Evolutionary conservation across 2,113 vertebrate genomes (phyloP), one percentile per base, ranked within the genome.

Genomic region (Ptychochromis oligacanthus): DNA sequence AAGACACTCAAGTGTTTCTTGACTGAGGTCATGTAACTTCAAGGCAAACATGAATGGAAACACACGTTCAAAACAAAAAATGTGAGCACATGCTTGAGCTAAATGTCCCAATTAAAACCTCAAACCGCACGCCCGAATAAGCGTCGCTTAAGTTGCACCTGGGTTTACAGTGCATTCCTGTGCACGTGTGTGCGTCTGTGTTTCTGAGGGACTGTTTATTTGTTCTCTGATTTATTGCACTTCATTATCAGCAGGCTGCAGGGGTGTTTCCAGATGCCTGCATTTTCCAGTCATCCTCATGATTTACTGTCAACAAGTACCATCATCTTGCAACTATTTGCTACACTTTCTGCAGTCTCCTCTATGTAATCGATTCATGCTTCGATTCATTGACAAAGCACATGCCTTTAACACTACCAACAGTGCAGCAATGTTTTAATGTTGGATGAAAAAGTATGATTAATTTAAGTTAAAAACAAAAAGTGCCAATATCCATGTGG

Each of bases 261-360:
- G 90, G 87, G 89, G 62, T 88, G 85, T 89, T 93, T 93, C 87
- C 84, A 92, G 88, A 91, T 91, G 90, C 82, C 76, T 83, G 49
- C 75, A 77, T 90, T 87, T 89, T 86, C 65, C 81, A 94, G 87
- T 89, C 84, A 88, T 87, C 83, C 67, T 12, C 43, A 87, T 87
- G 82, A 94, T 93, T 92, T 93, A 92, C 72, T 86, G 91, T 90
- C 89, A 93, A 88, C 90, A 91, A 86, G 83, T 81, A 79, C 62
- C 84, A 85, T 93, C 92, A 92, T 82, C 82, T 59, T 74, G 40
- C 56, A 89, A 83, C 43, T 87, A 90, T 91, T 82, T 58, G 15
- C 75, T 56, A 56, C 34, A 1, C 26, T 76, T 81, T 80, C 85
- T 62, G 84, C 55, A 34, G 28, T 87, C 80, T 62, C 15, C 55